Evolutionary conservation across 2,797 vertebrate species (phyloP).

Genomic region (Babyrousa celebensis): DNA sequence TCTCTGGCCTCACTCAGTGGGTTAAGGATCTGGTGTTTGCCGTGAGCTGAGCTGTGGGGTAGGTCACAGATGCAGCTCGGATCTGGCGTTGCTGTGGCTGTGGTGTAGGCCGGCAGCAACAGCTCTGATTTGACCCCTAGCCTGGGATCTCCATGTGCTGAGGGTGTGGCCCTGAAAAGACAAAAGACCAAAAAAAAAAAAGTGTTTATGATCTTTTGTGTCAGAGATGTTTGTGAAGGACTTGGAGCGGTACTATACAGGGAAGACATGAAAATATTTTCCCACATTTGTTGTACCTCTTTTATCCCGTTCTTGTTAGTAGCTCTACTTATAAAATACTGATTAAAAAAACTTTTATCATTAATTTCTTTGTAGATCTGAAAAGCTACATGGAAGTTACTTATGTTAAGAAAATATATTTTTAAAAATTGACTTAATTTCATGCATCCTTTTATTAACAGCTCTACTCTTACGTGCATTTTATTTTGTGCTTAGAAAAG

Average conservation of each 20-base stretch:
- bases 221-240: background rate
- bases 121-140: too few relatives aligned
- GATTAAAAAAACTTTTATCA: background rate
- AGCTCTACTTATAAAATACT: background rate
- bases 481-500: background rate
- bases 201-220: background rate
- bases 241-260: slow-evolving; percentile 4
- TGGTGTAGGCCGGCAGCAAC: too few relatives aligned
- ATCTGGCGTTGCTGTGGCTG: too few relatives aligned
- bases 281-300: background rate
- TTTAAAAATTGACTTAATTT: background rate
- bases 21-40: too few relatives aligned
- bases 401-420: slow-evolving; percentile 19
- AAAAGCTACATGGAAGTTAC: slow-evolving; percentile 28
- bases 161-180: too few relatives aligned
- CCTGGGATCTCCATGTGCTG: too few relatives aligned
- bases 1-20: too few relatives aligned
- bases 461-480: background rate
- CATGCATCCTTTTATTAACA: background rate
- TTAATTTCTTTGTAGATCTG: slow-evolving; percentile 11
- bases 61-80: too few relatives aligned
- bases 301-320: background rate
- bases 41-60: too few relatives aligned
- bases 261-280: background rate
- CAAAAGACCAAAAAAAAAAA: too few relatives aligned